Conservation (phyloP, 2,888 invertebrate species). For the Lysandra bellargus region DNA sequence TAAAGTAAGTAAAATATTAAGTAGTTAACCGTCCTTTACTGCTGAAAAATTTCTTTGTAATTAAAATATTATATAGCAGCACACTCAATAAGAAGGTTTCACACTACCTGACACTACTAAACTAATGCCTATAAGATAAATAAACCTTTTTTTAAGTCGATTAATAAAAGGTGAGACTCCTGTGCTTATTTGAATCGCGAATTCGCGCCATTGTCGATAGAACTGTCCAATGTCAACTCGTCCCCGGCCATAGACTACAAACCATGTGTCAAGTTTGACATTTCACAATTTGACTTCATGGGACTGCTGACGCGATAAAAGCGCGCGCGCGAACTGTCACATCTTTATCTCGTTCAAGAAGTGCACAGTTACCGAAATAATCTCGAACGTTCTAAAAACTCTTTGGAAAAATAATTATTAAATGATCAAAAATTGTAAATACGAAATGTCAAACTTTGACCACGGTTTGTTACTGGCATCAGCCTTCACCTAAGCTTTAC, state of each 20-base stretch:
- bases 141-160: background rate
- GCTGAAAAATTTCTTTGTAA: no score
- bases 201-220: background rate
- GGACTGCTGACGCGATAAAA: conserved; percentile 9
- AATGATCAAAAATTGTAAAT: conserved; percentile 12
- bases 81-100: no score
- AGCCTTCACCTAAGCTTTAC: background rate
- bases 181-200: background rate
- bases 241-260: conserved; percentile 8
- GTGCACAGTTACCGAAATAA: conserved; percentile 47
- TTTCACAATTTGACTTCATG: conserved; percentile 32
- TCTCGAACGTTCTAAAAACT: conserved; percentile 30
- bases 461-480: background rate
- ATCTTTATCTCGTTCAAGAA: conserved; percentile 65
- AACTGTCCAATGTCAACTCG: conserved; percentile 5
- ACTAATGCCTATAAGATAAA: background rate
- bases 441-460: conserved; percentile 16
- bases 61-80: no score
- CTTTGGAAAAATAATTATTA: background rate
- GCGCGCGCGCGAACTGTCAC: conserved; percentile 51
- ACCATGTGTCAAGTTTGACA: conserved; percentile 25
- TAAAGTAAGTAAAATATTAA: background rate
- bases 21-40: background rate
- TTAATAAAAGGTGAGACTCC: background rate
- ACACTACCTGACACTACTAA: no score